phyloP scores from a whole-genome alignment of 2,113 vertebrate species.

The Turnix velox region DNA sequence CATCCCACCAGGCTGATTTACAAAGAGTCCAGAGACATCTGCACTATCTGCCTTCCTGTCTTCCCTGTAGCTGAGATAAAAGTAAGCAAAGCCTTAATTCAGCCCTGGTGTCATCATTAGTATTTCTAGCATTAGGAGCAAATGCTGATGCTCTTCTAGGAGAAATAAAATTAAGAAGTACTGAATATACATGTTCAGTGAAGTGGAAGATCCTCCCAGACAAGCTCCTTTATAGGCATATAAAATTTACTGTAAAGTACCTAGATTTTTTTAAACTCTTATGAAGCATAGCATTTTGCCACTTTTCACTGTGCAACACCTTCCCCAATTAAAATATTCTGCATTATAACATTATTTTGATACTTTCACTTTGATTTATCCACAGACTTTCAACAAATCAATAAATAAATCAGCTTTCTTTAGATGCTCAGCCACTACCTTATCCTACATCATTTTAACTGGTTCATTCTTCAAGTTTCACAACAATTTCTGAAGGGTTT shows the following conservation, averaged over 20 bases:
- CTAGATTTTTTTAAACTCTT: background rate
- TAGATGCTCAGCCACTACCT: background rate
- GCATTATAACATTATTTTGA: background rate
- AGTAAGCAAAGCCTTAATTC: slow-evolving; percentile 5
- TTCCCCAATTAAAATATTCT: background rate
- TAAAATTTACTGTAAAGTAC: background rate
- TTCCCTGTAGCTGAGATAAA: background rate
- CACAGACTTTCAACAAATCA: background rate
- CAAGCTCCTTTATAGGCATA: background rate
- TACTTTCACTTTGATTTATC: background rate
- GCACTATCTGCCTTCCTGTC: background rate
- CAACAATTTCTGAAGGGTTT: background rate
- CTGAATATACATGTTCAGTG: background rate
- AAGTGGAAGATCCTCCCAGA: background rate
- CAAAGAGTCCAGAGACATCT: background rate
- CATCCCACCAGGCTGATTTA: background rate
- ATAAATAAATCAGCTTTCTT: background rate
- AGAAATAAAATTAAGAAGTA: background rate
- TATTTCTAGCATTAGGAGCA: background rate
- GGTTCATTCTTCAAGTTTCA: background rate
- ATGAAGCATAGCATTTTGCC: background rate
- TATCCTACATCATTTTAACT: background rate
- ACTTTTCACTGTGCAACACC: background rate
- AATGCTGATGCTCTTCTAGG: background rate
- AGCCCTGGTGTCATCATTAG: background rate